Evolutionary conservation across 2,888 invertebrate species (phyloP), one percentile per base, ranked within the genome.

Genomic region (Argyresthia albistria): DNA sequence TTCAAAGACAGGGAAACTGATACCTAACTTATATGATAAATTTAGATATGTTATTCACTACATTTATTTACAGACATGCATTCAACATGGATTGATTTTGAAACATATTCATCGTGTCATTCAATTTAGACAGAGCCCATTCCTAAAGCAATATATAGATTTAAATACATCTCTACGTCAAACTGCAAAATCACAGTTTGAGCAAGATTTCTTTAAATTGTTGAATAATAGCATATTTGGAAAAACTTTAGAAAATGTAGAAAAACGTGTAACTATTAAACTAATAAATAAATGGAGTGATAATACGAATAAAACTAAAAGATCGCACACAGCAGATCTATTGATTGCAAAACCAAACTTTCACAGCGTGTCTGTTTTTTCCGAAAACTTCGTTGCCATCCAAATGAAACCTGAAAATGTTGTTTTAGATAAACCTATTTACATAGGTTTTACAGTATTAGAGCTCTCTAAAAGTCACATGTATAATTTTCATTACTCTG

Each of bases 11-110:
- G 8, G n/a, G 8, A 63, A 62, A 58, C 43, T 65, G 39, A 42
- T 63, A 25, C 52, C 63, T 1, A 64, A 59, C 52, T 53, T 69
- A 4, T 53, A 59, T 14, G 46, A 62, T 48, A 69, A 67, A 57
- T 12, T 36, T 35, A 57, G 62, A 9, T 68, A 67, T 53, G 53
- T 68, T 0, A 62, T 67, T 14, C 67, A 72, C 55, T 67, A 65
- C 35, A 52, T 59, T 16, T 60, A 59, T 53, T 55, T 67, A 8
- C 58, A 65, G 46, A 59, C 67, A 52, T 60, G 59, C 56, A 42
- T 74, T 4, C 49, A 60, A 35, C 50, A 65, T 35, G 72, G 70
- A 0, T 46, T 73, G 15, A 59, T 55, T 35, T 52, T 47, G 35
- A 55, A 25, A 36, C 68, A 66, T 60, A 61, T 69, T 14, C 65